These are phyloP conservation scores for Anguilla anguilla DNA, from an alignment of 2,797 vertebrate species.

Conservation along the genomic window DNA sequence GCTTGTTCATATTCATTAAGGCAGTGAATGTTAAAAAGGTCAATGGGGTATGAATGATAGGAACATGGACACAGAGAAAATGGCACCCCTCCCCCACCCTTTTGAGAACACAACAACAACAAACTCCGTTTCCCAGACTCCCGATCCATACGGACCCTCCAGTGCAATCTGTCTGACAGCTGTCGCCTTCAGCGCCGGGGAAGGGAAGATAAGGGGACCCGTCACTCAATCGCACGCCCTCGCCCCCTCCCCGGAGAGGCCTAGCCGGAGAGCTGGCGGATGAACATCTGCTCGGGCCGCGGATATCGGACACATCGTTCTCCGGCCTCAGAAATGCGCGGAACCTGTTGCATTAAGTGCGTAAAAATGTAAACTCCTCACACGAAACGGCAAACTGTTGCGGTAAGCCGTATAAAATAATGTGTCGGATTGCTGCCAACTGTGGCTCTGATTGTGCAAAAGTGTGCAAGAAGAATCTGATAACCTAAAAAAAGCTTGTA, in stretches of 20 bases:
- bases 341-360: not conserved
- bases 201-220: conserved; percentile 28
- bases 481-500: not conserved
- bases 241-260: not conserved
- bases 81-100: conserved; percentile 51
- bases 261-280: not conserved
- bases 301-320: not conserved
- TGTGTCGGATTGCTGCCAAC: not conserved
- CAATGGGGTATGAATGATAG: conserved; percentile 61
- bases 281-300: not conserved
- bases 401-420: not conserved
- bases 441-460: not conserved
- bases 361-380: not conserved
- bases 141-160: conserved; percentile 24
- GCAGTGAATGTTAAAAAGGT: conserved; percentile 53
- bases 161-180: conserved; percentile 44
- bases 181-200: conserved; percentile 21
- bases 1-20: conserved; percentile 52
- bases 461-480: not conserved
- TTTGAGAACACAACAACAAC: conserved; percentile 45
- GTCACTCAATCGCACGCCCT: not conserved
- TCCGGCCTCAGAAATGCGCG: not conserved
- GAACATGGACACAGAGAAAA: conserved; percentile 50
- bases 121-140: conserved; percentile 38
- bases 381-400: not conserved